These are phyloP conservation scores for Brachionus plicatilis DNA, from an alignment of 1,140 invertebrate genomes.

Conservation along the genomic window DNA sequence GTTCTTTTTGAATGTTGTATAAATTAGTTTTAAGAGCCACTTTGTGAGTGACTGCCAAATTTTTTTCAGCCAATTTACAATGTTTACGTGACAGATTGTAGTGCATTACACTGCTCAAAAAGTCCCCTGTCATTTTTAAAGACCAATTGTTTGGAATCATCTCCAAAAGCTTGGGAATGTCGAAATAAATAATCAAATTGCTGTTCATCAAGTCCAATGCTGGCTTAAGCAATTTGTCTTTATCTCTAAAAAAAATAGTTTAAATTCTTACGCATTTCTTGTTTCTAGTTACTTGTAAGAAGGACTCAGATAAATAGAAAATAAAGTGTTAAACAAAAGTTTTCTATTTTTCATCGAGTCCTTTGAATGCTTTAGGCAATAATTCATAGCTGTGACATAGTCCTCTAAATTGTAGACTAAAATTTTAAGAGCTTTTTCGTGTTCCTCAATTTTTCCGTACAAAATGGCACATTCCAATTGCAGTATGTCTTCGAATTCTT, in stretches of 20 bases:
- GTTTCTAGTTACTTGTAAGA: not conserved
- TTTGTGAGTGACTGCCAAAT: not conserved
- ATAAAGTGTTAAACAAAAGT: slow-evolving; percentile 31
- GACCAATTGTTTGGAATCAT: slow-evolving; percentile 39
- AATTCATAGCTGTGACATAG: slow-evolving; percentile 17
- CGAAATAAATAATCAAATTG: slow-evolving; percentile 15
- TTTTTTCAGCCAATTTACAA: not conserved
- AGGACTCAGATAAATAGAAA: slow-evolving; percentile 19
- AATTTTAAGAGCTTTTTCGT: slow-evolving; percentile 39
- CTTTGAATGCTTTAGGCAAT: slow-evolving; percentile 26
- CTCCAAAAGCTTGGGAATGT: slow-evolving; percentile 17
- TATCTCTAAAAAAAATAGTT: not conserved
- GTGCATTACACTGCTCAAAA: not conserved
- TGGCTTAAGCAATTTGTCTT: not conserved
- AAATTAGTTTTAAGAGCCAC: not conserved
- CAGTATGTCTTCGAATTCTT: slow-evolving; percentile 21
- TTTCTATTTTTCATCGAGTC: slow-evolving; percentile 13
- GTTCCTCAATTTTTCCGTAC: slow-evolving; percentile 37
- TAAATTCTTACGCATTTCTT: not conserved
- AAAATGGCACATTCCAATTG: slow-evolving; percentile 31
- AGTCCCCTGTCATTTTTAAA: not conserved
- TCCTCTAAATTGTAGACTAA: slow-evolving; percentile 16
- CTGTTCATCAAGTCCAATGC: slow-evolving; percentile 26
- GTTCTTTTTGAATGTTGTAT: slow-evolving; percentile 31
- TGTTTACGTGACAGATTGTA: not conserved